Conservation (phyloP, 2,797 vertebrate species). For the Darevskia mixta region DNA sequence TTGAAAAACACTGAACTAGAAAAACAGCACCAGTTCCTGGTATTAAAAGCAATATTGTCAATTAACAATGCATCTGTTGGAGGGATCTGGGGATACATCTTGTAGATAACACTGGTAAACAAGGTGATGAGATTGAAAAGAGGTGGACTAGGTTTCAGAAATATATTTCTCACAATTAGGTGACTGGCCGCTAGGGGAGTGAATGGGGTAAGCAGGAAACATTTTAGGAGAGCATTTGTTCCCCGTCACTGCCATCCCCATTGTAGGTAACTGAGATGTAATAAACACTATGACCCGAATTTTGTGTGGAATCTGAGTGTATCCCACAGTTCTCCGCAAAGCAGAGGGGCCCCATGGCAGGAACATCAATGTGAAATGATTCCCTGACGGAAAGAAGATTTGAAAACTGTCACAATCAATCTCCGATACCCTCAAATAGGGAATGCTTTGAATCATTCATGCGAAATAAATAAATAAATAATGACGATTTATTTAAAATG, state of each 20-base stretch:
- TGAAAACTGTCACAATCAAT: not conserved
- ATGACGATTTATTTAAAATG: not conserved
- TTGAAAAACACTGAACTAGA: too few species aligned
- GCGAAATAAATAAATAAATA: not conserved
- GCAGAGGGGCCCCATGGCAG: not conserved
- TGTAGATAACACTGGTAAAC: conserved; percentile 31
- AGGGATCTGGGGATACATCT: conserved; percentile 53
- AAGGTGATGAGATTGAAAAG: conserved; percentile 41
- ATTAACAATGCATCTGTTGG: conserved; percentile 56
- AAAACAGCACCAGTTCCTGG: too few species aligned
- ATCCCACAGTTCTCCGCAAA: not conserved
- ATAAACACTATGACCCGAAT: not conserved
- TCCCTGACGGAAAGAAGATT: not conserved
- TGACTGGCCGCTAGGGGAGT: not conserved
- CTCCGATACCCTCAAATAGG: not conserved
- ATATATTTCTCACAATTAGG: not conserved
- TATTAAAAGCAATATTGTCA: conserved; percentile 27
- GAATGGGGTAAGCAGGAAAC: not conserved
- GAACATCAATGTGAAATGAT: not conserved
- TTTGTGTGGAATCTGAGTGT: not conserved
- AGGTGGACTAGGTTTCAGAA: not conserved
- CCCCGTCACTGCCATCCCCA: not conserved
- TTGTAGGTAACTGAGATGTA: not conserved
- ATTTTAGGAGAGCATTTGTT: not conserved
- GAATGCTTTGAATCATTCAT: not conserved